Base-by-base conservation (phyloP, 1,140 invertebrate species). In the Papilio machaon region DNA sequence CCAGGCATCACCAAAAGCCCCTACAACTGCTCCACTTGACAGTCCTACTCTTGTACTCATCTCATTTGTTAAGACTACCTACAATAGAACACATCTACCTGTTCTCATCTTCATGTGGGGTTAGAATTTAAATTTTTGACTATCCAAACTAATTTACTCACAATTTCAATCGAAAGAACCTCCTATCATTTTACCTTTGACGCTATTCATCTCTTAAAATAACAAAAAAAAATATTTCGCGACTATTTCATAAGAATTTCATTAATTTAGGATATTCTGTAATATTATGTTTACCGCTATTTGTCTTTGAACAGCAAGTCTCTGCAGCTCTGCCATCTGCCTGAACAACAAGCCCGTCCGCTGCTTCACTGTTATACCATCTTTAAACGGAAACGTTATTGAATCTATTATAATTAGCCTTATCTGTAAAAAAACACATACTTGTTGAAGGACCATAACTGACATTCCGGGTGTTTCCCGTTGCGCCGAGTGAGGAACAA, bases 51-150 rank as follows among this genome's bases (percentile, higher is more conserved):
- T 88, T 6, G 95, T 95, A 13, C 95, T 95, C 91, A 95, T 94
- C 83, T 96, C 95, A 85, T 95, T 96, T 76, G 95, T 95, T 19
- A 96, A 52, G 2, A 95, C 89, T 2, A 95, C 88, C 95, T 95
- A 80, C 70, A 92, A 86, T 80, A 35, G 73, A 79, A 80, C 76
- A 54, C 79, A 60, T 10, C 23, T 30, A 30, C 23, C 23, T 30
- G 23, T 30, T 30, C 2, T 30, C 23, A 30, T 30, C 23, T 30
- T 30, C 23, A 30, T 30, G 23, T 30, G 23, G 23, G 23, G 23
- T 30, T 30, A 30, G 23, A 30, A 30, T 30, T 30, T 30, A 30
- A 30, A 30, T 30, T 30, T 30, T 46, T 43, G 38, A 2, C 7
- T 43, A 43, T 43, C 38, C 38, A 43, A 43, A 43, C 7, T 43